phyloP scores from a whole-genome alignment of 2,797 vertebrate species.

The Mormyrus hasselquistii region DNA sequence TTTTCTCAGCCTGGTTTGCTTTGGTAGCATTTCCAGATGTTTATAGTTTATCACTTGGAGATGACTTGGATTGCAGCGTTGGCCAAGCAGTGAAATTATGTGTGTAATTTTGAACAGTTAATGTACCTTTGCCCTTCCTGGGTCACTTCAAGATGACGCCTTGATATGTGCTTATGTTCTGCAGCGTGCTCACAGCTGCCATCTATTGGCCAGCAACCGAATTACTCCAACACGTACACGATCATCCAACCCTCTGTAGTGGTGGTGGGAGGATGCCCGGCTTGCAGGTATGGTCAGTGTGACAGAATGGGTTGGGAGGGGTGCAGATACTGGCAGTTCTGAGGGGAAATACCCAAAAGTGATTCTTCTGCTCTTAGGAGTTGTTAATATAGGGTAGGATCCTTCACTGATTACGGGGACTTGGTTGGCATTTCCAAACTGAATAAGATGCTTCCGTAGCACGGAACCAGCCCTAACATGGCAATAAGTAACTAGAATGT shows the following conservation, averaged over 20 bases:
- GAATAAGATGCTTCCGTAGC: neutral
- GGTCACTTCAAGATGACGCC: neutral
- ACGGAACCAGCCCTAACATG: neutral
- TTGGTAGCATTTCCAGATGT: neutral
- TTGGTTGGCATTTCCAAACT: neutral
- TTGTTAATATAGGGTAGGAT: neutral
- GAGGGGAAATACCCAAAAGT: neutral
- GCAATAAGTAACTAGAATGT: neutral
- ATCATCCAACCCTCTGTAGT: slow-evolving; percentile 93
- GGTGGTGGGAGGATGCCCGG: slow-evolving; percentile 94
- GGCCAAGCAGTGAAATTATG: neutral
- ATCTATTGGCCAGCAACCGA: slow-evolving; percentile 64
- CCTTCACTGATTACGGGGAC: neutral
- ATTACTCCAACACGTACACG: slow-evolving; percentile 74
- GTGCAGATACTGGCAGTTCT: neutral
- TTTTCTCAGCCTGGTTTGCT: neutral
- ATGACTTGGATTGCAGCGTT: neutral
- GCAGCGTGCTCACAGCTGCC: slow-evolving; percentile 52
- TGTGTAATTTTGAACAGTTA: neutral
- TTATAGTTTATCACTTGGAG: neutral
- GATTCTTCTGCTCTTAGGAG: neutral
- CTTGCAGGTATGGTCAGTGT: slow-evolving; percentile 77
- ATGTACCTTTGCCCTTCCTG: neutral
- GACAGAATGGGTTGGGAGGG: neutral
- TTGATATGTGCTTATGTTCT: neutral